Conservation (phyloP, 2,797 vertebrate genomes). For the Cynopterus sphinx region DNA sequence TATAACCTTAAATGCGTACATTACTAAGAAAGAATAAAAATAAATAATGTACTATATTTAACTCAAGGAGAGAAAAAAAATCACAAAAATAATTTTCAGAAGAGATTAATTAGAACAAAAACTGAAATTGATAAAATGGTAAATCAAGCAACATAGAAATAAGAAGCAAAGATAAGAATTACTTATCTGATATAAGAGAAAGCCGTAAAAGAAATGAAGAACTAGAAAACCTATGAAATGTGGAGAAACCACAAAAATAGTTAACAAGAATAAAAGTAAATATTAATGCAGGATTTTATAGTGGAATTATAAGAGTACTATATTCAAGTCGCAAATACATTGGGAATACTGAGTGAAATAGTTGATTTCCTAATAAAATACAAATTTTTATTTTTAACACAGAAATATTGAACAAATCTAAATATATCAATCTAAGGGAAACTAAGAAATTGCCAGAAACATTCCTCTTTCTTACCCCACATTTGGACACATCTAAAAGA, state of each 20-base stretch:
- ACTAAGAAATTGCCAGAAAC: neutral
- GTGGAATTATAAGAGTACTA: neutral
- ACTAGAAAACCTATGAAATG: neutral
- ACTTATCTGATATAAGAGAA: neutral
- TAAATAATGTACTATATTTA: neutral
- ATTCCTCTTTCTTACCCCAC: neutral
- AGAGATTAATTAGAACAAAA: neutral
- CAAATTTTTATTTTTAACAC: neutral
- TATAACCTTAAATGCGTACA: neutral
- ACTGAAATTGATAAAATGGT: neutral
- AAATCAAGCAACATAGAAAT: neutral
- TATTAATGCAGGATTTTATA: neutral
- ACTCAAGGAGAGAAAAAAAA: neutral
- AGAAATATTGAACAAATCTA: neutral
- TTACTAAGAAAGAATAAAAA: neutral
- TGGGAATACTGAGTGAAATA: neutral
- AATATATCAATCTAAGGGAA: neutral
- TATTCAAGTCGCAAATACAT: neutral
- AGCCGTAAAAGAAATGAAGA: neutral
- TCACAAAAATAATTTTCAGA: neutral
- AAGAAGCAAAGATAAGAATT: neutral
- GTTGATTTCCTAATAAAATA: neutral
- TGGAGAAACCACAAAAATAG: neutral
- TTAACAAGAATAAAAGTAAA: neutral
- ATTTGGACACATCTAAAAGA: neutral